These are phyloP conservation scores for Drosophila arawakana DNA, from an alignment of 1,140 invertebrate species.

Conservation along the genomic window DNA sequence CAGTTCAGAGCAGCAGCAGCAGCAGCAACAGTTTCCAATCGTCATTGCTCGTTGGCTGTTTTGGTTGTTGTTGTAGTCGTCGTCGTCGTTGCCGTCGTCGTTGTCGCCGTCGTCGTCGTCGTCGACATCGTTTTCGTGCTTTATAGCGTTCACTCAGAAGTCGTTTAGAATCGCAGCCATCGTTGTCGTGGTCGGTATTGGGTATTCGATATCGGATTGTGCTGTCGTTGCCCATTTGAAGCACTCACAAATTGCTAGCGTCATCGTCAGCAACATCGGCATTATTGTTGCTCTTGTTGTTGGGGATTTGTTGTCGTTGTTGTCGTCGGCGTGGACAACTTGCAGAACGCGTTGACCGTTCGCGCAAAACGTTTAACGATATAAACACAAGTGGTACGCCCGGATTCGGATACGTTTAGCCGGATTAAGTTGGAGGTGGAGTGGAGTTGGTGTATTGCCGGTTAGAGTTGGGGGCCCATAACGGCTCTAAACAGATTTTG, in stretches of 20 bases:
- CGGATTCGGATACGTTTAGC: slow-evolving; percentile 26
- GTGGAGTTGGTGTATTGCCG: too few relatives aligned
- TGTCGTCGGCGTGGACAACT: slow-evolving; percentile 34
- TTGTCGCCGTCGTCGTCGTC: slow-evolving; percentile 41
- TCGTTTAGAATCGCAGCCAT: slow-evolving; percentile 78
- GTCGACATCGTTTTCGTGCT: slow-evolving; percentile 71
- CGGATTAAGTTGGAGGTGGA: neutral
- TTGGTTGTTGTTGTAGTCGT: slow-evolving; percentile 22
- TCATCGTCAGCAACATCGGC: slow-evolving; percentile 26
- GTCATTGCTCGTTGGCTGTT: slow-evolving; percentile 44
- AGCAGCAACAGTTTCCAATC: slow-evolving; percentile 53
- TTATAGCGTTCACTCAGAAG: slow-evolving; percentile 78
- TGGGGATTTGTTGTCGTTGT: neutral
- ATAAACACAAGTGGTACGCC: slow-evolving; percentile 39
- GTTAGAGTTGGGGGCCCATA: neutral
- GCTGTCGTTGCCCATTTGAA: slow-evolving; percentile 47
- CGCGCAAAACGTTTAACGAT: slow-evolving; percentile 53
- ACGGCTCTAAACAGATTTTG: slow-evolving; percentile 1
- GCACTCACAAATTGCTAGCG: slow-evolving; percentile 34
- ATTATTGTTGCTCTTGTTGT: slow-evolving; percentile 1
- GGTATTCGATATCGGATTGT: slow-evolving; percentile 66
- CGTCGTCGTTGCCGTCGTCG: slow-evolving; percentile 9
- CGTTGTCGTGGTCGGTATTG: slow-evolving; percentile 73
- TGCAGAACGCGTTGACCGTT: slow-evolving; percentile 29
- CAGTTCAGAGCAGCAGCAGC: slow-evolving; percentile 67